Conservation (phyloP, 2,888 invertebrate species). For the Eristalis intricaria region DNA sequence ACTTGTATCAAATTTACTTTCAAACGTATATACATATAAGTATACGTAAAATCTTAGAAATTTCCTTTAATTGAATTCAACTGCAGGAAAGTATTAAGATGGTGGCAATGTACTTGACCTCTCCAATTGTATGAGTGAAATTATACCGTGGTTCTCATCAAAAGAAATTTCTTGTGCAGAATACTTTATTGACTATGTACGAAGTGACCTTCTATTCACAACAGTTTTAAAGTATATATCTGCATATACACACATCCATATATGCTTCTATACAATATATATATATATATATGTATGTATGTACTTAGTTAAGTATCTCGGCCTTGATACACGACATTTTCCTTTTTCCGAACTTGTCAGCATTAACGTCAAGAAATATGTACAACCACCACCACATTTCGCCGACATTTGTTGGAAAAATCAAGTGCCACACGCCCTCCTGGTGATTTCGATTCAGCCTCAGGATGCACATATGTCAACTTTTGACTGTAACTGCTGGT, state of each 20-base stretch:
- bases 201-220: neutral
- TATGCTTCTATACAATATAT: neutral
- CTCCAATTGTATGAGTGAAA: neutral
- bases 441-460: constrained; percentile 79
- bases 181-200: neutral
- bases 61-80: too few relatives aligned
- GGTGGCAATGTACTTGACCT: neutral
- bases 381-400: neutral
- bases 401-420: constrained; percentile 67
- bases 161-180: too few relatives aligned
- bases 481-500: constrained; percentile 75
- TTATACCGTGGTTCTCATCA: neutral
- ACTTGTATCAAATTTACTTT: too few relatives aligned
- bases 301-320: neutral
- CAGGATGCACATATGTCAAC: constrained; percentile 81
- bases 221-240: neutral
- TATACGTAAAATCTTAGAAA: too few relatives aligned
- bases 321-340: neutral
- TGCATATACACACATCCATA: neutral
- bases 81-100: too few relatives aligned
- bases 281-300: neutral
- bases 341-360: neutral
- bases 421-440: constrained; percentile 75
- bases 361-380: constrained; percentile 19
- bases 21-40: too few relatives aligned